phyloP scores from a whole-genome alignment of 2,113 vertebrate species.

The Triplophysa siluroides region DNA sequence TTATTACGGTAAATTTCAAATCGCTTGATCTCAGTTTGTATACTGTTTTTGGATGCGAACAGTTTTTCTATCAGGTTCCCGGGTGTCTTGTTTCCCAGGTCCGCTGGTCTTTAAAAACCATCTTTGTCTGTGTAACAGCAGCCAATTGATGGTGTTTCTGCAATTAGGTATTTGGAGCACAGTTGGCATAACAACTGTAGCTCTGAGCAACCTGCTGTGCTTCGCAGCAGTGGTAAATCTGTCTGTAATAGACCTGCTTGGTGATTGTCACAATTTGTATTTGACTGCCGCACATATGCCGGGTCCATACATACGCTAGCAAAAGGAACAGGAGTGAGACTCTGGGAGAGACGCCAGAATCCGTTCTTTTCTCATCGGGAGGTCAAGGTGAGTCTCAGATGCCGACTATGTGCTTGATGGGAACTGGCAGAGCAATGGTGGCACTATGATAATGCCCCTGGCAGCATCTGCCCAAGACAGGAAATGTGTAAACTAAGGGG shows the following conservation, averaged over 20 bases:
- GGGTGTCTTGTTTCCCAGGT: not conserved
- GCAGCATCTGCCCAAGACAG: conserved; percentile 44
- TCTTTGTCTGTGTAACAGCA: not conserved
- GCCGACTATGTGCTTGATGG: conserved; percentile 46
- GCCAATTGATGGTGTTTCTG: conserved; percentile 29
- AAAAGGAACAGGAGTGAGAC: not conserved
- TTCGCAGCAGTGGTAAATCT: conserved; percentile 44
- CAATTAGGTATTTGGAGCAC: conserved; percentile 42
- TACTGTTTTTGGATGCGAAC: not conserved
- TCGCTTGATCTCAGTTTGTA: not conserved
- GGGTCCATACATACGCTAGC: not conserved
- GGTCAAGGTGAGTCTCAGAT: conserved; percentile 65
- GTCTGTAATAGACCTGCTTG: conserved; percentile 37
- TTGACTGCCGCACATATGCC: conserved; percentile 20
- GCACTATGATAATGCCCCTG: conserved; percentile 23
- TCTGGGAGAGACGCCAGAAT: conserved; percentile 43
- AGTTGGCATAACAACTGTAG: conserved; percentile 34
- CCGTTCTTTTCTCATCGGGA: conserved; percentile 1
- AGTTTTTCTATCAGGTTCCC: not conserved
- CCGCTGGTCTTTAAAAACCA: conserved; percentile 25
- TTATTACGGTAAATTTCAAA: no score
- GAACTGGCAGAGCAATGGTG: conserved; percentile 25
- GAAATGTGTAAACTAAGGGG: not conserved
- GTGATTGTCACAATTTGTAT: conserved; percentile 36
- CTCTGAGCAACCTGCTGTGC: conserved; percentile 27